These are phyloP conservation scores for Caenorhabditis sp. DNA, from an alignment of 2,888 invertebrate genomes.

Conservation along the genomic window DNA sequence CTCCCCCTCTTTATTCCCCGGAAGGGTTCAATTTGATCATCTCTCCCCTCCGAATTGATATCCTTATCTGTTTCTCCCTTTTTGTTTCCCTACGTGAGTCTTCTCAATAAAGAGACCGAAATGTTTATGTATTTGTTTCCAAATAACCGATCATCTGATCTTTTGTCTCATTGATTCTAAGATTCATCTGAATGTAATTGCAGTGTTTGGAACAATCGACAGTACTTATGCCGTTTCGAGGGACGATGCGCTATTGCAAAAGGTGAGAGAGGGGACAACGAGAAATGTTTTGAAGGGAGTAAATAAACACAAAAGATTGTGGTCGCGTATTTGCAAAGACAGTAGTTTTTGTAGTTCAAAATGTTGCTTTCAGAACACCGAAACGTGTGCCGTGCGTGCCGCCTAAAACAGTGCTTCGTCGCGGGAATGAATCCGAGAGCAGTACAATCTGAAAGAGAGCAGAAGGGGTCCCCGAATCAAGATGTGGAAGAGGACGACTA, in stretches of 20 bases:
- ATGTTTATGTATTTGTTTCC: slow-evolving; percentile 26
- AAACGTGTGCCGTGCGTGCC: slow-evolving; percentile 80
- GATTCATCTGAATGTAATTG: slow-evolving; percentile 37
- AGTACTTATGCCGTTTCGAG: slow-evolving; percentile 79
- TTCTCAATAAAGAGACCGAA: slow-evolving; percentile 54
- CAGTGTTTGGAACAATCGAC: slow-evolving; percentile 78
- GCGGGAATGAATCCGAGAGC: slow-evolving; percentile 81
- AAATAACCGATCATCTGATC: slow-evolving; percentile 39
- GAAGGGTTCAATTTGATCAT: slow-evolving; percentile 43
- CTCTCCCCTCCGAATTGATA: slow-evolving; percentile 10
- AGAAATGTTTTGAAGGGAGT: neutral
- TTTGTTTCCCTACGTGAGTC: slow-evolving; percentile 41
- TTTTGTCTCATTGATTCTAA: slow-evolving; percentile 51
- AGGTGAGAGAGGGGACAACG: slow-evolving; percentile 54
- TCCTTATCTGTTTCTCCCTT: slow-evolving; percentile 26
- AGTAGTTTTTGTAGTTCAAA: slow-evolving; percentile 27
- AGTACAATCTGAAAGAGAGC: slow-evolving; percentile 75
- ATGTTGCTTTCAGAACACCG: slow-evolving; percentile 75
- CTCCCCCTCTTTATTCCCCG: neutral
- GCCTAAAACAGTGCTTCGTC: slow-evolving; percentile 75
- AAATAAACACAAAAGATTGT: slow-evolving; percentile 1
- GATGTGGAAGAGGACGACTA: slow-evolving; percentile 69
- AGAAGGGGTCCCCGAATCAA: slow-evolving; percentile 40
- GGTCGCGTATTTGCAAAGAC: neutral
- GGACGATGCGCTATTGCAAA: slow-evolving; percentile 79